These are phyloP conservation scores for Linnaemya tessellans DNA, from an alignment of 2,888 invertebrate genomes.

Conservation along the genomic window DNA sequence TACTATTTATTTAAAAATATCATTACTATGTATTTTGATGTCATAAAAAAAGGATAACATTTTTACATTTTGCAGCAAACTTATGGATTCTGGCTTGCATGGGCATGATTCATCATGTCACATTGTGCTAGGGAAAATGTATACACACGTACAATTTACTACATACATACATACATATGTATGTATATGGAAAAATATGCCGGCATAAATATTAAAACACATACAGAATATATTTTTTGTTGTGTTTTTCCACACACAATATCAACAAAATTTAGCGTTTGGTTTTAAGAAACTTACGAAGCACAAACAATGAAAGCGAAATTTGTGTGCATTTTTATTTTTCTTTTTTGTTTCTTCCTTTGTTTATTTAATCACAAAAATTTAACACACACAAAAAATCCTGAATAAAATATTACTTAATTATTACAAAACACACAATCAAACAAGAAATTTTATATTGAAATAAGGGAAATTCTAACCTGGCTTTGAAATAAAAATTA, in stretches of 20 bases:
- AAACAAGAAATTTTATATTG: background rate
- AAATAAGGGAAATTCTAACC: constrained; percentile 47
- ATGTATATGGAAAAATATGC: constrained; percentile 19
- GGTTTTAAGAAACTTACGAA: constrained; percentile 7
- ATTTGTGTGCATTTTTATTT: constrained; percentile 35
- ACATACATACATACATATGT: background rate
- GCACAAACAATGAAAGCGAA: constrained; percentile 60
- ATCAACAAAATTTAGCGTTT: background rate
- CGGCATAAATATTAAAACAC: constrained; percentile 2
- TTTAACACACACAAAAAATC: constrained; percentile 34
- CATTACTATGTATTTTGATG: too few relatives aligned
- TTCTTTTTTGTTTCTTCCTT: constrained; percentile 33
- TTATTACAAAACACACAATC: constrained; percentile 40
- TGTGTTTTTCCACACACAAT: background rate
- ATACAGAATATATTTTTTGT: constrained; percentile 9
- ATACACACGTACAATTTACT: background rate
- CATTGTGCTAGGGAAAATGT: background rate
- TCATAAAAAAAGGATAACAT: too few relatives aligned
- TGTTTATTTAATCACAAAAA: background rate
- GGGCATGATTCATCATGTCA: constrained; percentile 26
- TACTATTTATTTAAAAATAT: too few relatives aligned
- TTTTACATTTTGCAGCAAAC: too few relatives aligned
- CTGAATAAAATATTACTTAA: constrained; percentile 23
- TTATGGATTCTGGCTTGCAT: too few relatives aligned
- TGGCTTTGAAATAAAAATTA: constrained; percentile 47